Base-by-base conservation (phyloP, 2,113 vertebrate genomes). In the Agelaius tricolor region DNA sequence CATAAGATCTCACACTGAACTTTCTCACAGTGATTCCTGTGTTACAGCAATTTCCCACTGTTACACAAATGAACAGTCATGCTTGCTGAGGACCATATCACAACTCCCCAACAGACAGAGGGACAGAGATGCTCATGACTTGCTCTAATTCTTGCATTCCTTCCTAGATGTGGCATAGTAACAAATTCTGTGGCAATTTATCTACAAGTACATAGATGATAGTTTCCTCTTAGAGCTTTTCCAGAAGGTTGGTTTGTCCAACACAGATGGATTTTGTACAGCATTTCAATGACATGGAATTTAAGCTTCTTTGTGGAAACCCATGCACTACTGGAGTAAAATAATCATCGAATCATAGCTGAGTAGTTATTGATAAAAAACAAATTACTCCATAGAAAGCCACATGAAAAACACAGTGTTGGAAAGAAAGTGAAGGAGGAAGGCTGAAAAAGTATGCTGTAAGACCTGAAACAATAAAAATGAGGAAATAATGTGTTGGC, bases 81-180 rank as follows among this genome's bases (percentile, higher is more conserved):
- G 73, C 6, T 1, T 33, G 35, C 55, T 82, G 94, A 96, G 84
- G 98, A 98, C 96, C 98, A 95, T 73, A 97, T 98, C 98, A 97
- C 98, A 95, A 98, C 96, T 97, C 97, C 97, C 80, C 98, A 98
- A 97, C n/a, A 98, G 96, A 66, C n/a, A 66, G 57, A 66, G 97
- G 97, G 68, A 97, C 97, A 96, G 98, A 98, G 94, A 97, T 98
- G 94, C 97, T 98, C 80, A 97, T 98, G 93, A 98, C 97, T 97
- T 98, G 98, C 96, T 98, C 98, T 65, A 54, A 98, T 96, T 39
- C 97, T 97, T 49, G 97, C 97, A 84, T 98, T 98, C 98, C 98
- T 98, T 87, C 98, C 98, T 93, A 74, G 96, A 92, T 84, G 92
- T 37, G 90, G 47, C 74, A 27, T 49, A 88, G 61, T 58, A 58